These are phyloP conservation scores for Ophion obscuratus DNA, from an alignment of 2,888 invertebrate genomes.

Conservation along the genomic window DNA sequence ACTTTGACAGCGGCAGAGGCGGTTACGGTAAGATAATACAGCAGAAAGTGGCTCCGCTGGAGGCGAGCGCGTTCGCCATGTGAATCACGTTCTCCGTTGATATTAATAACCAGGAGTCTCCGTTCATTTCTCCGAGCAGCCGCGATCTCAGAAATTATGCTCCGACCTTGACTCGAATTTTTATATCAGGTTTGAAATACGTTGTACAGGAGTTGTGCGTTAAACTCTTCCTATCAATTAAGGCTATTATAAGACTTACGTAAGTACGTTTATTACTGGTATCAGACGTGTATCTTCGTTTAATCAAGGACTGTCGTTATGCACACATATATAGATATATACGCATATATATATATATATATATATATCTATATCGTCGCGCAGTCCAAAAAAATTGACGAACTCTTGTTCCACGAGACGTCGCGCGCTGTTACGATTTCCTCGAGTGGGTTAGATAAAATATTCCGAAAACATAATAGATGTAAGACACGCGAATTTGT, in stretches of 20 bases:
- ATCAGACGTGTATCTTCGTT: background rate
- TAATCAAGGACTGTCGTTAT: background rate
- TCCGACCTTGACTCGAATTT: background rate
- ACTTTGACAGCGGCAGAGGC: conserved; percentile 98
- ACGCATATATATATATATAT: background rate
- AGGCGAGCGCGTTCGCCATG: conserved; percentile 82
- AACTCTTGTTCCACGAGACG: background rate
- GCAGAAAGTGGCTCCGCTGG: conserved; percentile 88
- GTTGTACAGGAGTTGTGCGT: conserved; percentile 25
- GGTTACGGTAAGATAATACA: conserved; percentile 98
- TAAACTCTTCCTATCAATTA: conserved; percentile 18
- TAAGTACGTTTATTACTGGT: conserved; percentile 15
- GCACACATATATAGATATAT: background rate
- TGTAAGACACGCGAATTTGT: background rate
- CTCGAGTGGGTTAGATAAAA: background rate
- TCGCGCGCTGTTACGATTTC: background rate
- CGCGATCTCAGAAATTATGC: background rate
- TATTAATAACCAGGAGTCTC: conserved; percentile 11
- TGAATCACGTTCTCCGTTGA: conserved; percentile 70
- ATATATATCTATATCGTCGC: background rate
- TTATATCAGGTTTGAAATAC: conserved; percentile 1
- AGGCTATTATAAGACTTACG: conserved; percentile 10
- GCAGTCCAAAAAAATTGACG: background rate
- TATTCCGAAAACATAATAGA: background rate
- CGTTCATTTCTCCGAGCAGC: background rate